Evolutionary conservation across 2,888 invertebrate genomes (phyloP).

Genomic region (Alviniconcha strummeri): DNA sequence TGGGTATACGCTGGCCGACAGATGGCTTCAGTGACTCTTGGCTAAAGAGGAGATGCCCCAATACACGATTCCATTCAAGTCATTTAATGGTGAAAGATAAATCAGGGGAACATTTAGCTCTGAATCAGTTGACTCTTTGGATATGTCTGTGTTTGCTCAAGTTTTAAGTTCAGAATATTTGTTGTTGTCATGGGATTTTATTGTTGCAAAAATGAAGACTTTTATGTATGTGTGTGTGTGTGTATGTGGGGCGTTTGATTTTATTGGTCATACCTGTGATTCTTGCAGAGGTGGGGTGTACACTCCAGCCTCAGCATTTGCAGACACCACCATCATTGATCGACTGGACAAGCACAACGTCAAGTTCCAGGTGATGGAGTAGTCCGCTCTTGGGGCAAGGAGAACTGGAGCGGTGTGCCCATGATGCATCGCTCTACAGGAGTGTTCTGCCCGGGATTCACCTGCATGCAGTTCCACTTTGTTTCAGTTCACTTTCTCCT

Average conservation of each 20-base stretch:
- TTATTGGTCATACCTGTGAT: background rate
- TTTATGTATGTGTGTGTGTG: constrained; percentile 4
- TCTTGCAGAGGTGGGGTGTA: constrained; percentile 88
- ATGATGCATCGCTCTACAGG: too few relatives aligned
- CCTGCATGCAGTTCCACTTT: too few relatives aligned
- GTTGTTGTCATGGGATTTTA: too few relatives aligned
- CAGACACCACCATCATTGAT: constrained; percentile 85
- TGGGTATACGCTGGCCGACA: too few relatives aligned
- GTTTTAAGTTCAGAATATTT: too few relatives aligned
- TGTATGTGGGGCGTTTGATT: background rate
- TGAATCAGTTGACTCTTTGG: too few relatives aligned
- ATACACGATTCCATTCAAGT: background rate
- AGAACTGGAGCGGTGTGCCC: too few relatives aligned
- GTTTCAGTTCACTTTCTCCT: background rate
- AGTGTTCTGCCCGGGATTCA: too few relatives aligned
- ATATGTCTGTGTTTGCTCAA: too few relatives aligned
- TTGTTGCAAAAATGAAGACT: too few relatives aligned
- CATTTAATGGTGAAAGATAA: too few relatives aligned
- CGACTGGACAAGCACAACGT: constrained; percentile 82
- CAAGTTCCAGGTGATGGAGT: constrained; percentile 56
- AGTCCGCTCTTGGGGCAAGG: background rate
- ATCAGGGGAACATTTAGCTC: too few relatives aligned
- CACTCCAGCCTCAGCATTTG: constrained; percentile 90
- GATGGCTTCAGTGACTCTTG: background rate
- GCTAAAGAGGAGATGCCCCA: background rate